A percentile compares a stretch with the other conserved stretches of the same genome.
Evolutionary conservation across 2,113 vertebrate species (phyloP).

Genomic region (Tamias sibiricus): DNA sequence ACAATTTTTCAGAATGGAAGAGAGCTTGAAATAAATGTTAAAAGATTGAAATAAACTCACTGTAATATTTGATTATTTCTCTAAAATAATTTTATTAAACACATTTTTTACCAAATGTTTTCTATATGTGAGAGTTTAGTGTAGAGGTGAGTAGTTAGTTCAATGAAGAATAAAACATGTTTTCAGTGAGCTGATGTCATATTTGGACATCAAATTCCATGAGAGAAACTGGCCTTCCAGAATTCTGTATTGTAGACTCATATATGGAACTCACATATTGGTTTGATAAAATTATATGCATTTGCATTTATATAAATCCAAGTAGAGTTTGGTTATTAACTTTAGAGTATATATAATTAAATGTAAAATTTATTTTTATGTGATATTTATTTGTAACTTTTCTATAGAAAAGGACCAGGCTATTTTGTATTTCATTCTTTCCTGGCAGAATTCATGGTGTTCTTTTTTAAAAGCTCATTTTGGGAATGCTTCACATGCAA

Average conservation of each 20-base stretch:
- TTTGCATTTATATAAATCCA: neutral
- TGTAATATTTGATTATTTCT: neutral
- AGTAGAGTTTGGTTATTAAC: neutral
- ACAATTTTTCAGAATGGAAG: neutral
- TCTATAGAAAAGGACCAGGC: neutral
- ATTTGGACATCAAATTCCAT: neutral
- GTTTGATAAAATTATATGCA: neutral
- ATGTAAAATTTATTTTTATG: conserved; percentile 8
- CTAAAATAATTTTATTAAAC: neutral
- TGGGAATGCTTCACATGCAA: conserved; percentile 32
- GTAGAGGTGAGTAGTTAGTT: neutral
- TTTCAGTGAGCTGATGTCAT: neutral
- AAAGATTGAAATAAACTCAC: neutral
- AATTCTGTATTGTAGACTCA: neutral
- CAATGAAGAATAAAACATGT: neutral
- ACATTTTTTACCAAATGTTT: neutral
- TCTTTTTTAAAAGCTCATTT: conserved; percentile 50
- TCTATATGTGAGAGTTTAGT: neutral
- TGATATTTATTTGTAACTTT: conserved; percentile 17
- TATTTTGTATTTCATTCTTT: conserved; percentile 20
- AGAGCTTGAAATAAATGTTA: neutral
- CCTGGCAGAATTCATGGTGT: neutral
- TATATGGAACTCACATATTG: neutral
- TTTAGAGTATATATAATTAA: neutral
- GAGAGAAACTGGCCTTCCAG: neutral